These are phyloP conservation scores for Danio choprae DNA, from an alignment of 2,797 vertebrate species.

Conservation along the genomic window DNA sequence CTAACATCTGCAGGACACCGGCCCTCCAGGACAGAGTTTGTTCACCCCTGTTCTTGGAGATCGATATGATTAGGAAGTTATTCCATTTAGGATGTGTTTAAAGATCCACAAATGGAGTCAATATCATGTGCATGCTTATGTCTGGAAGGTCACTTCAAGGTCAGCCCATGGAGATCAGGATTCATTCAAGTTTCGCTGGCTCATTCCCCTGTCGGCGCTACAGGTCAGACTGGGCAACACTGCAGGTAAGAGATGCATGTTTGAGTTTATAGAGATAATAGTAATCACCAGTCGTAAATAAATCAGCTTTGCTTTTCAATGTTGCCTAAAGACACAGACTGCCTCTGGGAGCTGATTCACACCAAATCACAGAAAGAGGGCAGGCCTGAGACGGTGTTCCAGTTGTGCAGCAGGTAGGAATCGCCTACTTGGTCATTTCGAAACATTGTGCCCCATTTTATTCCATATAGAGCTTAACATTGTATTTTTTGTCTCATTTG, in stretches of 20 bases:
- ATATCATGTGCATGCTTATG: slow-evolving; percentile 28
- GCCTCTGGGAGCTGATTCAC: slow-evolving; percentile 96
- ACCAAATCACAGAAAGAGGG: slow-evolving; percentile 93
- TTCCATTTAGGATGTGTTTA: no score
- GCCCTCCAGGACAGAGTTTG: no score
- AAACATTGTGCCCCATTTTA: neutral
- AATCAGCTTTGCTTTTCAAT: slow-evolving; percentile 57
- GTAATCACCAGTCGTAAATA: slow-evolving; percentile 13
- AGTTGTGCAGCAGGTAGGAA: slow-evolving; percentile 94
- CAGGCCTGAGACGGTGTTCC: slow-evolving; percentile 93
- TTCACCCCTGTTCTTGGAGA: no score
- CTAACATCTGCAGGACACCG: no score
- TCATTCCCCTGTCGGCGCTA: slow-evolving; percentile 94
- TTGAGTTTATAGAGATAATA: neutral
- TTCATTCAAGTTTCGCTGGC: slow-evolving; percentile 94
- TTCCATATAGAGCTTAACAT: slow-evolving; percentile 9
- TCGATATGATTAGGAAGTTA: no score
- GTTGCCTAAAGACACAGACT: slow-evolving; percentile 86
- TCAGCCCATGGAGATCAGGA: slow-evolving; percentile 87
- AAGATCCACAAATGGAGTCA: neutral
- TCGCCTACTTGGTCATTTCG: slow-evolving; percentile 15
- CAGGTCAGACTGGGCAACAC: slow-evolving; percentile 93
- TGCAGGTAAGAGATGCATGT: slow-evolving; percentile 81
- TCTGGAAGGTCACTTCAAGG: slow-evolving; percentile 79
- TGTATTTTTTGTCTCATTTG: neutral